Evolutionary conservation across 2,888 invertebrate species (phyloP), one percentile per base, ranked within the genome.

Genomic region (Entomobrya proxima): DNA sequence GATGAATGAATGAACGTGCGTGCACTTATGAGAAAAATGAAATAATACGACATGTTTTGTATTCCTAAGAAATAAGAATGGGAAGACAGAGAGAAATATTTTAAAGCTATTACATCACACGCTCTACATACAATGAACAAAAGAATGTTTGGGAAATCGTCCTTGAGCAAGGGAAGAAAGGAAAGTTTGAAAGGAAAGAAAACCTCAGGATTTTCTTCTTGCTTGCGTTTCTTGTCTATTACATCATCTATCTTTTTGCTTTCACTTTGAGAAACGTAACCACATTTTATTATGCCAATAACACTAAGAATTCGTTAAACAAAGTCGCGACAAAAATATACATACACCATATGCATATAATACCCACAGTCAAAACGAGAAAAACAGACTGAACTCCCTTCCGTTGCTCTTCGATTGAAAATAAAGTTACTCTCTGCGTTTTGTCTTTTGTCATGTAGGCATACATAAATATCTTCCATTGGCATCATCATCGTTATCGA

Each of bases 41-140:
- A 44, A 52, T 52, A 79, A 79, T 79, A 69, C 37, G 50, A 40
- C 67, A 32, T 79, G 79, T 52, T 79, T 50, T 67, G 67, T 67
- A 37, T 40, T 50, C 15, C 21, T 15, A 50, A 35, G 64, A 32
- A 78, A 47, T 18, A 40, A 64, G 18, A 61, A 64, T 64, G 32
- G 7, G 40, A 61, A 44, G 27, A 77, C 3, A 15, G 76, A 32
- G 11, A 64, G 44, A 35, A 35, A 58, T 32, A 44, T 67, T 50
- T 79, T 79, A 27, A 47, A 77, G 77, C 52, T 79, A 79, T 79
- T 79, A 79, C 79, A 79, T 69, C 69, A 67, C 69, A 79, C 55
- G 79, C 79, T 79, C 79, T 40, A 79, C 24, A 79, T 79, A 52
- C 79, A 69, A 37, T 69, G 79, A 79, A 79, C 79, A 79, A 79